Percentiles rank a stretch among this genome's conserved stretches.
phyloP scores from a whole-genome alignment of 2,113 vertebrate genomes.

The Orthochromis indermauri region DNA sequence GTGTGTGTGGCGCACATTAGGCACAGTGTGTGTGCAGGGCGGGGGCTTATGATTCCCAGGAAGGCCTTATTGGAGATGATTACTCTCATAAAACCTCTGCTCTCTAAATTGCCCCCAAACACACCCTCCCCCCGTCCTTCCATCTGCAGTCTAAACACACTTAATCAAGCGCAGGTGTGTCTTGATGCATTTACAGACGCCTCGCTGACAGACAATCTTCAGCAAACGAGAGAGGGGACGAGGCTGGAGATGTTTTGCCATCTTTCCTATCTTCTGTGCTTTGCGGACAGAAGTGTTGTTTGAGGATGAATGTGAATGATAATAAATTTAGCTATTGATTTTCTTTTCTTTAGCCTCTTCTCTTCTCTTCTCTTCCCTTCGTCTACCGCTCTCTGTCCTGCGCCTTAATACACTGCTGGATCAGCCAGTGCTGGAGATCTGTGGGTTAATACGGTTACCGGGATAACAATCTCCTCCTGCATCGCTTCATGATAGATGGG shows the following conservation, averaged over 20 bases:
- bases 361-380: not conserved
- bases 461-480: slow-evolving; percentile 71
- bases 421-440: slow-evolving; percentile 57
- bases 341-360: slow-evolving; percentile 7
- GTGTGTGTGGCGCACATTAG: slow-evolving; percentile 24
- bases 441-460: slow-evolving; percentile 69
- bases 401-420: slow-evolving; percentile 53
- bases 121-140: not conserved
- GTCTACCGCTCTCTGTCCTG: not conserved
- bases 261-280: slow-evolving; percentile 6
- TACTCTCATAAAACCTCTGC: slow-evolving; percentile 72
- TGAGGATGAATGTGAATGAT: slow-evolving; percentile 18
- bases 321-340: slow-evolving; percentile 23
- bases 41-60: slow-evolving; percentile 54
- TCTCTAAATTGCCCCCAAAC: slow-evolving; percentile 58
- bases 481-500: slow-evolving; percentile 66
- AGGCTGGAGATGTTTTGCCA: not conserved
- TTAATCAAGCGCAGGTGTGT: slow-evolving; percentile 71
- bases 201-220: slow-evolving; percentile 30
- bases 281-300: not conserved
- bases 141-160: slow-evolving; percentile 65
- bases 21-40: slow-evolving; percentile 33
- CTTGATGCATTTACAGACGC: slow-evolving; percentile 50
- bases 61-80: slow-evolving; percentile 70
- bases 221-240: not conserved